These are phyloP conservation scores for Clarias fuscus DNA, from an alignment of 2,797 vertebrate genomes.

Conservation along the genomic window DNA sequence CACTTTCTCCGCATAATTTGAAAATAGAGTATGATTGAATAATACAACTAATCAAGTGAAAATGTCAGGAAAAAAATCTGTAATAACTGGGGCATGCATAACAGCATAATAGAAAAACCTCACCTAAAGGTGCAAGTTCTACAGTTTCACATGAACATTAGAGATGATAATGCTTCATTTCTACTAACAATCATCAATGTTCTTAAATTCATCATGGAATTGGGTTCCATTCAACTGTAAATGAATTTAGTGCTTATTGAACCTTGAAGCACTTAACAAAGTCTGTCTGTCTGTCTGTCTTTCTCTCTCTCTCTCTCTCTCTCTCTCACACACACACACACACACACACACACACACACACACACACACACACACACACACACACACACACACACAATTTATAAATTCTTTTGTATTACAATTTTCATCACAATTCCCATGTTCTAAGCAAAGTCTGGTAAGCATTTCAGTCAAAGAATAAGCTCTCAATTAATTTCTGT, in stretches of 20 bases:
- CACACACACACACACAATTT: not conserved
- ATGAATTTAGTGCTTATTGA: conserved; percentile 35
- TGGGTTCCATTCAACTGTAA: conserved; percentile 24
- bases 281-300: not conserved
- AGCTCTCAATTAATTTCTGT: not conserved
- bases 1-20: not conserved
- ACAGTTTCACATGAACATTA: conserved; percentile 15
- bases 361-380: not conserved
- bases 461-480: not conserved
- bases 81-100: not conserved
- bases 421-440: conserved; percentile 14
- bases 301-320: not conserved
- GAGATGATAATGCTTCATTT: conserved; percentile 28
- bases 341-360: not conserved
- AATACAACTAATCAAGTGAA: not conserved
- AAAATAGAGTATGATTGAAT: not conserved
- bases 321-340: not conserved
- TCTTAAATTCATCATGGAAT: conserved; percentile 31
- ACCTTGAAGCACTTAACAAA: conserved; percentile 37
- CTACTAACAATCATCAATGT: conserved; percentile 26
- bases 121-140: conserved; percentile 1
- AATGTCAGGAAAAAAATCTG: not conserved
- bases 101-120: not conserved
- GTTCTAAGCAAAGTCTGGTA: not conserved
- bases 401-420: not conserved